Base-by-base conservation (phyloP, 2,888 invertebrate genomes). In the Notodonta ziczac region DNA sequence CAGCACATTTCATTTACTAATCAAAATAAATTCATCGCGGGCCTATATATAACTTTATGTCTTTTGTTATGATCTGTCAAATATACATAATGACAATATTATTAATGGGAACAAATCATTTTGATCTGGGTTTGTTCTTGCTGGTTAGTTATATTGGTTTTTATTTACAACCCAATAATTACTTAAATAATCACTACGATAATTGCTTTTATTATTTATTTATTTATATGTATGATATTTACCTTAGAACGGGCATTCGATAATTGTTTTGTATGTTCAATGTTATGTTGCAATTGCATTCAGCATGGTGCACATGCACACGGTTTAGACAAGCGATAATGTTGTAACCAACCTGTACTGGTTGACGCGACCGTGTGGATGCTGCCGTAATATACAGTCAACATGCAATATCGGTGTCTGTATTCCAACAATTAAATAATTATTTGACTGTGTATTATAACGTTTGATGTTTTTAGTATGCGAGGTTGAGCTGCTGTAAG, bases 401-500 rank as follows among this genome's bases (percentile, higher is more conserved):
- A 16, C 13, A 42, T 9, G 7, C 35, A 35, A 35, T 35, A 35
- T 35, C 2, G 0, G 35, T 0, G 35, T 35, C 35, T 35, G 7
- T 35, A 35, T 35, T 35, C 35, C 35, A 5, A 24, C 24, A 24
- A 24, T 24, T 24, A 1, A 35, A 35, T 35, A 35, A 35, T 46
- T 5, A 44, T 44, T 44, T 9, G 50, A 50, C 50, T 50, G 50
- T 50, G 4, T 50, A 10, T 50, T 50, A 50, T 50, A 50, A 10
- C 5, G 9, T 50, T 50, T 14, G 46, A 46, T 46, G 46, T 50
- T 50, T 50, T 16, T 14, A 4, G 6, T 8, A 16, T 16, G 7
- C 50, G 42, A 55, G 39, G 24, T 56, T 60, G 59, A 60, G 16
- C 51, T 39, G 60, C 35, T n/a, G 46, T 52, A 6, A 44, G 35